Evolutionary conservation across 2,888 invertebrate species (phyloP).

Genomic region (Pseudococcus viburni): DNA sequence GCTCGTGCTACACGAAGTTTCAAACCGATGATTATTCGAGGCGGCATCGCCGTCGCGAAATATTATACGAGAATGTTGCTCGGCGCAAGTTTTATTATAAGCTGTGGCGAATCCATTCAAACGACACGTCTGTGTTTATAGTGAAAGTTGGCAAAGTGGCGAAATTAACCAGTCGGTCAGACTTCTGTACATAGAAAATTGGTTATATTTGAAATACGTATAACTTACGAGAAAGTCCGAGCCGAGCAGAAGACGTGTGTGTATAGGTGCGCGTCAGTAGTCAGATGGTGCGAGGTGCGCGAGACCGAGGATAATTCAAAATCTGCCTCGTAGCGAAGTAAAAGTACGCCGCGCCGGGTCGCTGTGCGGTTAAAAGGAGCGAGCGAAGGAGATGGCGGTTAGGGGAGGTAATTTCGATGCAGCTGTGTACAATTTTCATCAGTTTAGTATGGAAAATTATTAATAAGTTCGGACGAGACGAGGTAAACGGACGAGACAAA

Average conservation of each 20-base stretch:
- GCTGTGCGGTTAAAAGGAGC: background rate
- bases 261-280: background rate
- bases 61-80: too few relatives aligned
- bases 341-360: background rate
- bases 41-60: too few relatives aligned
- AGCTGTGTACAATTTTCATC: constrained; percentile 52
- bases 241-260: too few relatives aligned
- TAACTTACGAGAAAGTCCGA: too few relatives aligned
- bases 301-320: background rate
- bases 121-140: background rate
- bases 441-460: constrained; percentile 40
- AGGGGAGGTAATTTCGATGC: constrained; percentile 21
- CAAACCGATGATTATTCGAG: too few relatives aligned
- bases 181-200: background rate
- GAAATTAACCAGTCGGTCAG: background rate
- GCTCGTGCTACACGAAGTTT: too few relatives aligned
- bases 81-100: too few relatives aligned
- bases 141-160: background rate
- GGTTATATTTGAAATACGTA: too few relatives aligned
- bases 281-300: background rate
- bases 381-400: background rate
- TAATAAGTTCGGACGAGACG: constrained; percentile 45
- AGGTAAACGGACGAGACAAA: constrained; percentile 31
- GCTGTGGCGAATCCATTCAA: background rate
- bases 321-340: background rate